Evolutionary conservation across 2,797 vertebrate species (phyloP), one percentile per base, ranked within the genome.

Genomic region (Channa striata): DNA sequence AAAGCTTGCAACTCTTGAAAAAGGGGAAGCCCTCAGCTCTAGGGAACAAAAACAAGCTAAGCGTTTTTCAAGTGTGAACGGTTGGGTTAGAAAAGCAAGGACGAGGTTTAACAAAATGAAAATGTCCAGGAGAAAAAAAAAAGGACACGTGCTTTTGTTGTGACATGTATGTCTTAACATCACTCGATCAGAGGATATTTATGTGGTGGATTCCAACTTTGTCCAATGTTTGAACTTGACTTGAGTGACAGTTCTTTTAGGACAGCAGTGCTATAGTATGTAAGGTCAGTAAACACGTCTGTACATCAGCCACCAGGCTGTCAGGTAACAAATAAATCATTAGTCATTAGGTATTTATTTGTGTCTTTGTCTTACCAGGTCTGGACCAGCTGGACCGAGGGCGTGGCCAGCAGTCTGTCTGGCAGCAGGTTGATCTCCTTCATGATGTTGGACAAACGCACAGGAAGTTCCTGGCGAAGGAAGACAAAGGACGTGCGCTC

Each of bases 341-440:
- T 59, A 14, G 11, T 54, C 12, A 5, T 19, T n/a, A 6, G 2
- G n/a, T 16, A 2, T 5, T 19, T 5, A 51, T 16, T 8, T 0
- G 17, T 7, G 4, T 21, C 9, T 7, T 0, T 20, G n/a, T 34
- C 87, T 80, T 59, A 89, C 87, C 87, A 89, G 54, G 95, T 96
- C 86, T 96, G 95, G 23, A 97, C 95, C 76, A 97, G 90, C 39
- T 95, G 95, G 82, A 97, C 95, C 0, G 96, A 97, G 46, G 96
- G 95, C 0, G 96, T 97, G 88, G 90, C 92, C 33, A 97, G 90
- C 60, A 98, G 93, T 40, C 93, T 94, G 70, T 95, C 94, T 12
- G 96, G 97, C 80, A 98, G 93, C 66, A 97, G 91, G 78, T 93
- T 95, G 79, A 97, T 96, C 92, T 97, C 96, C 86, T 98, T 97